Conservation (phyloP, 2,888 invertebrate genomes). For the Cantharis lateralis region DNA sequence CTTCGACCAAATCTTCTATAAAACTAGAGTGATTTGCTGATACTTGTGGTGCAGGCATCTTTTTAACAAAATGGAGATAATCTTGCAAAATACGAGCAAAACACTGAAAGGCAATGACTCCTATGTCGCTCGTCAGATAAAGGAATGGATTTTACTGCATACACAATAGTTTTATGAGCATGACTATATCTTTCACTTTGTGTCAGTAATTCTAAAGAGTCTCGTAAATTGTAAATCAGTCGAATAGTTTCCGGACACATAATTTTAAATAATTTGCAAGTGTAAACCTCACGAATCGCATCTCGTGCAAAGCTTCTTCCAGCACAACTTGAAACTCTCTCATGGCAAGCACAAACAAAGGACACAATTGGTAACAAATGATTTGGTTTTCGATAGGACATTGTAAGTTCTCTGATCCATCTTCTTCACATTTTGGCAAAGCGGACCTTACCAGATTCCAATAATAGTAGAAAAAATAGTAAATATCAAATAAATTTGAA, state of each 20-base stretch:
- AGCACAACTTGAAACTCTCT: conserved; percentile 33
- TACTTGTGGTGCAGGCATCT: conserved; percentile 35
- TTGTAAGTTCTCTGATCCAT: conserved; percentile 39
- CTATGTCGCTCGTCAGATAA: conserved; percentile 65
- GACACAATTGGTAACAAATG: conserved; percentile 66
- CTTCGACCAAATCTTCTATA: conserved; percentile 69
- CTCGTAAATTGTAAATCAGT: conserved; percentile 50
- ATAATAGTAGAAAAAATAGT: conserved; percentile 53
- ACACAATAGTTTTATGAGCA: conserved; percentile 61
- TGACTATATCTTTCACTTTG: conserved; percentile 53
- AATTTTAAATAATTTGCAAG: conserved; percentile 64
- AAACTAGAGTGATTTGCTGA: conserved; percentile 53
- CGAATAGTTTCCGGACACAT: conserved; percentile 69
- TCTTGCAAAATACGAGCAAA: conserved; percentile 66
- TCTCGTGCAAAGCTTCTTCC: conserved; percentile 45
- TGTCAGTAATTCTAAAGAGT: conserved; percentile 53
- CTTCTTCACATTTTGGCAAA: conserved; percentile 30
- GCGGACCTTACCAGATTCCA: conserved; percentile 54
- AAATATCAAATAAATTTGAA: conserved; percentile 50
- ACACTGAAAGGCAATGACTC: conserved; percentile 66
- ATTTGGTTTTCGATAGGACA: conserved; percentile 64
- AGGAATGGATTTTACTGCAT: conserved; percentile 62
- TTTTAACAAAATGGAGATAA: conserved; percentile 50
- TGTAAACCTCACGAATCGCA: conserved; percentile 63
- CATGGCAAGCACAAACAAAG: conserved; percentile 61